A percentile compares a stretch with the other conserved stretches of the same genome.
Evolutionary conservation across 2,888 invertebrate species (phyloP).

Genomic region (Abscondita cerata): DNA sequence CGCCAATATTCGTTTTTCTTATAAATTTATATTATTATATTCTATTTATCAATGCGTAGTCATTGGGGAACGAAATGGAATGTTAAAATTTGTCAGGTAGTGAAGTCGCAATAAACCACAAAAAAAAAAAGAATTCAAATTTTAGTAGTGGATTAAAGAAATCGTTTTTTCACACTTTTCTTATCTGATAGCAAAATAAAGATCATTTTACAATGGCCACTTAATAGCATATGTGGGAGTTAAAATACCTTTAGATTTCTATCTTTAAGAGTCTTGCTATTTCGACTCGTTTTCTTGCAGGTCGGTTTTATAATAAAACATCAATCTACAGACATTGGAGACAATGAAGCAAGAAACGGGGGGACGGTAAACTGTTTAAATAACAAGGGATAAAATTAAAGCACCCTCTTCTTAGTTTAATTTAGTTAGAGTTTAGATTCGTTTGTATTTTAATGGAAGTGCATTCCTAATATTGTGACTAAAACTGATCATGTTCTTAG

Average conservation of each 20-base stretch:
- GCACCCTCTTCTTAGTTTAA: constrained; percentile 33
- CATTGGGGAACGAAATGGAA: too few species aligned
- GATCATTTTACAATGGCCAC: constrained; percentile 29
- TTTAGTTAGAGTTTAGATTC: constrained; percentile 31
- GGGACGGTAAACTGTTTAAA: constrained; percentile 34
- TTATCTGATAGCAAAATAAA: constrained; percentile 34
- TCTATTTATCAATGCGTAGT: too few species aligned
- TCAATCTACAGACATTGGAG: constrained; percentile 10
- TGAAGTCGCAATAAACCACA: too few species aligned
- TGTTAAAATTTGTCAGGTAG: too few species aligned
- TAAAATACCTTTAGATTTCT: constrained; percentile 19
- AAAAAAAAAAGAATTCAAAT: too few species aligned
- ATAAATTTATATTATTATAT: too few species aligned
- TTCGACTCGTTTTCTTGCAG: neutral
- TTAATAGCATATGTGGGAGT: constrained; percentile 21
- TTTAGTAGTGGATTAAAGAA: neutral
- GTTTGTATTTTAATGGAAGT: constrained; percentile 30
- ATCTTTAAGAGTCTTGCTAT: constrained; percentile 22
- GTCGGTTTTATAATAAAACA: constrained; percentile 1
- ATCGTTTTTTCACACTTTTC: constrained; percentile 10
- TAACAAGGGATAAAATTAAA: constrained; percentile 37
- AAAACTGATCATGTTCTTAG: constrained; percentile 3
- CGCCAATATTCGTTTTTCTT: too few species aligned
- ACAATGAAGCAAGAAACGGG: constrained; percentile 16
- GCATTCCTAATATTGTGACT: constrained; percentile 23